A percentile compares a stretch with the other conserved stretches of the same genome.
Conservation (phyloP, 53 echinoderm and acorn worm genomes). For the Paelopatides confundens region DNA sequence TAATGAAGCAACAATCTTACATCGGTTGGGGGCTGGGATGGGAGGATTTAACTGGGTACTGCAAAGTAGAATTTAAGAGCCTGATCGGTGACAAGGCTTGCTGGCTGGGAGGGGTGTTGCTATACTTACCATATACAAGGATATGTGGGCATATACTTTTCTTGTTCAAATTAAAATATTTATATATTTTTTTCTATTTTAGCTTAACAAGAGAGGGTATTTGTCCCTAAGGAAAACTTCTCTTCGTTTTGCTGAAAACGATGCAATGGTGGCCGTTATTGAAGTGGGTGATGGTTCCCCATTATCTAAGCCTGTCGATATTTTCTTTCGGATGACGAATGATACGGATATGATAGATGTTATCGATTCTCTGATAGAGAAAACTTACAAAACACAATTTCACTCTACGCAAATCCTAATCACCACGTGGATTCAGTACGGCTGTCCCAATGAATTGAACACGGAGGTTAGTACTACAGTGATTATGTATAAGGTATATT, state of each 20-base stretch:
- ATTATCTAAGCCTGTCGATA: not conserved
- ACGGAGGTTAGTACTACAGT: not conserved
- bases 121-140: too few relatives aligned
- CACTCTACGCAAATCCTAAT: not conserved
- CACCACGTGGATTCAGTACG: not conserved
- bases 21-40: too few relatives aligned
- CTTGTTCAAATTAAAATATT: too few relatives aligned
- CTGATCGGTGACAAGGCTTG: too few relatives aligned
- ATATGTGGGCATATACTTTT: too few relatives aligned
- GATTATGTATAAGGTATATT: not conserved
- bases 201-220: constrained; percentile 14
- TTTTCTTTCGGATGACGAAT: not conserved
- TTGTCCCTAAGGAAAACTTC: not conserved
- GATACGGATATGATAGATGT: not conserved
- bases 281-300: not conserved
- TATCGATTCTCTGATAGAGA: not conserved
- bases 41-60: too few relatives aligned
- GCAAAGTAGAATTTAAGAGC: too few relatives aligned
- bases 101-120: too few relatives aligned
- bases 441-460: not conserved
- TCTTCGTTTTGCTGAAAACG: not conserved
- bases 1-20: too few relatives aligned
- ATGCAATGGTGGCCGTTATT: not conserved
- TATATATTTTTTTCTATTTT: too few relatives aligned
- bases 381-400: not conserved